Evolutionary conservation across 2,888 invertebrate species (phyloP), one percentile per base, ranked within the genome.

Genomic region (Dugesia japonica): DNA sequence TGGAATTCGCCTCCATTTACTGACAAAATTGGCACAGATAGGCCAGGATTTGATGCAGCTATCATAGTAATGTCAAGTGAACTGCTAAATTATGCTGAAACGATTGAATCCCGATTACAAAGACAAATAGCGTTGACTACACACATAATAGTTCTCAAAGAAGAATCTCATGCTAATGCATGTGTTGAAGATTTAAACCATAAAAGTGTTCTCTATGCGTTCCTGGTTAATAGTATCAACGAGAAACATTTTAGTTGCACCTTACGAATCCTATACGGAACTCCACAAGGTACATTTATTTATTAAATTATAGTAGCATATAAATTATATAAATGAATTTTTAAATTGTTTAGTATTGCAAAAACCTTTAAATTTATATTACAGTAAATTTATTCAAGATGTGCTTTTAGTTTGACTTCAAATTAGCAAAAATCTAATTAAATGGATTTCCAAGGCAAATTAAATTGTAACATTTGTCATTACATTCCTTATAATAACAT

Each of bases 121-220:
- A 88, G 89, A 71, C 84, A 90, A 1, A 91, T 90, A 0, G 87
- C 92, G 75, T 76, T 85, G 73, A 79, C 81, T 28, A 92, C 92
- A 0, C 92, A 92, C 83, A 86, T 94, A 0, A 85, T 92, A n/a
- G 92, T 91, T 83, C 92, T 94, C 0, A 92, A 92, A 85, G 92
- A 92, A 82, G 91, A 92, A 82, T 90, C 92, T 0, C 89, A 91
- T 0, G 88, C 92, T 15, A 88, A 88, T 1, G 80, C 81, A 80
- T 89, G 92, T 26, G 85, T 94, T 28, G 92, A 91, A 9, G 92
- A 92, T 82, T 91, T 93, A 78, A 90, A 92, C 0, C 89, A 90
- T 1, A 88, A 92, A n/a, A 92, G 92, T 7, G 91, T 91, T 80
- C 87, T 92, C 0, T 94, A 91, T 85, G 92, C 92, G 0, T 89